Base-by-base conservation (phyloP, 35 echinoderm and acorn worm genomes). In the Antedon bifida region DNA sequence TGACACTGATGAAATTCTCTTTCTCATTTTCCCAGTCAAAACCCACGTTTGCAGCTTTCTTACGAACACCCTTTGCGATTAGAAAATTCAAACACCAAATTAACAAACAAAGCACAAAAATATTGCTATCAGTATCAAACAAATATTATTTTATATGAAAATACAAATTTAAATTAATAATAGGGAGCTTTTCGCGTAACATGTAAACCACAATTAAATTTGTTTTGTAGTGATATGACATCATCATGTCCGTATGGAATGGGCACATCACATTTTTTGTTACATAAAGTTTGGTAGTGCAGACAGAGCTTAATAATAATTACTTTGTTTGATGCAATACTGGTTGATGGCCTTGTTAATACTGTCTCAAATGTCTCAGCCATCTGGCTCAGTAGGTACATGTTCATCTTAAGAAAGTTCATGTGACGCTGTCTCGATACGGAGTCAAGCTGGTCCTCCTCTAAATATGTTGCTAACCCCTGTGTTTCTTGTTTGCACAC, bases 321-420 rank as follows among this genome's bases (percentile, higher is more conserved):
- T 35, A 39, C 45, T 36, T 80, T 85, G 84, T 89, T 89, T 35
- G 75, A 80, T 29, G 93, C 83, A 13, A 91, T 96, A 35, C 90
- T 90, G 0, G 75, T 90, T 11, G 95, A 88, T 32, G 95, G 95
- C 79, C 87, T 90, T 33, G 87, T 86, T 0, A 84, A 79, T 29
- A 90, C 95, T 5, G 90, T 84, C 77, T 99, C 95, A 88, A 99
- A 93, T 34, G 90, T 83, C 56, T 99, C 91, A n/a, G 90, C 88
- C 85, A 90, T 46, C 83, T 92, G 95, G 56, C 95, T 90, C 3
- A 99, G 46, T 2, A 93, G 45, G 80, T 88, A 99, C 9, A 78
- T 38, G 26, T 89, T 30, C 95, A 99, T 99, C 83, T 99, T 99
- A 29, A 90, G 35, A n/a, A 85, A 82, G 46, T 90, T 93, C 11